A percentile compares a stretch with the other conserved stretches of the same genome.
Evolutionary conservation across 1,140 invertebrate species (phyloP).

Genomic region (Brachionus rotundiformis): DNA sequence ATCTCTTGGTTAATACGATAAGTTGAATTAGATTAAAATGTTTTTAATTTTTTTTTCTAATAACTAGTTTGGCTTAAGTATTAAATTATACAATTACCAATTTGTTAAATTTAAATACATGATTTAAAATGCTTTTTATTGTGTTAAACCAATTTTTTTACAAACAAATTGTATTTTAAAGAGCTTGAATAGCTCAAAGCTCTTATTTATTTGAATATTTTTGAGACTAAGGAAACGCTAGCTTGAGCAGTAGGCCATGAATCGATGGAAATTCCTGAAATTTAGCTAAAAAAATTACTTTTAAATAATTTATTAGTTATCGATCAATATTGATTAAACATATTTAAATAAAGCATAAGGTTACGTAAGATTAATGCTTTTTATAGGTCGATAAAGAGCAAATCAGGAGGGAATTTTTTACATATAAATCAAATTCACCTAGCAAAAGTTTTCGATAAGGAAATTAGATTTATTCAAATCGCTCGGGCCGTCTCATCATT

Average conservation of each 20-base stretch:
- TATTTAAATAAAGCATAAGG: not conserved
- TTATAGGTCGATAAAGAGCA: not conserved
- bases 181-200: not conserved
- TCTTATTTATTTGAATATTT: not conserved
- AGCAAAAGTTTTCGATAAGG: conserved; percentile 6
- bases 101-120: conserved; percentile 12
- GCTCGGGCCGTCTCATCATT: not conserved
- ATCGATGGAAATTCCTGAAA: not conserved
- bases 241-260: not conserved
- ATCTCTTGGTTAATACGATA: not conserved
- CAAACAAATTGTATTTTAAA: conserved; percentile 11
- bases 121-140: conserved; percentile 19
- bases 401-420: not conserved
- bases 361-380: not conserved
- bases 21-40: conserved; percentile 16
- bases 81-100: not conserved
- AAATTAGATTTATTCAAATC: conserved; percentile 11
- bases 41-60: not conserved
- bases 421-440: conserved; percentile 6
- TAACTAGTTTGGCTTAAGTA: not conserved
- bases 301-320: conserved; percentile 13
- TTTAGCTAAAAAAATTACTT: not conserved
- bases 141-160: not conserved
- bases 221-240: not conserved
- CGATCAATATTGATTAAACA: not conserved